Evolutionary conservation across 2,888 invertebrate genomes (phyloP).

Genomic region (Nomada ruficornis): DNA sequence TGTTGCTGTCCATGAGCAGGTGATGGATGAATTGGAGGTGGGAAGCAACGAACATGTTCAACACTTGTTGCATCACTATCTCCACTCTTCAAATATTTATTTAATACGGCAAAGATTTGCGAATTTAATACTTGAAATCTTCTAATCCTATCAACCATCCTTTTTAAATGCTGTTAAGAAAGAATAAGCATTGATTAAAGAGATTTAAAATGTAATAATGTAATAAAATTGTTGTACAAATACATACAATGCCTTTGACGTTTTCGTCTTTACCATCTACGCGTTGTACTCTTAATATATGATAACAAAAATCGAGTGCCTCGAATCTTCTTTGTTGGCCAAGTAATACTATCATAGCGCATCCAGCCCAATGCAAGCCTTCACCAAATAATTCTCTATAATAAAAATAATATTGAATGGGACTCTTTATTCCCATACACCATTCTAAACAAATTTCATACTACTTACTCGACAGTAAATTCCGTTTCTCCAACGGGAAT

Average conservation of each 20-base stretch:
- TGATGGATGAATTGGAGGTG: conserved; percentile 95
- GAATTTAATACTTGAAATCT: conserved; percentile 99
- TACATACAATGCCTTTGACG: conserved; percentile 97
- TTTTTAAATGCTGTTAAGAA: conserved; percentile 91
- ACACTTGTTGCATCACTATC: conserved; percentile 93
- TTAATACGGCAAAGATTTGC: conserved; percentile 97
- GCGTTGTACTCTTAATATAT: conserved; percentile 96
- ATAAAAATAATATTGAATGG: conserved; percentile 36
- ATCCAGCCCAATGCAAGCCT: conserved; percentile 99
- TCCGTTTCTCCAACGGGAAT: conserved; percentile 98
- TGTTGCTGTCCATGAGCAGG: conserved; percentile 87
- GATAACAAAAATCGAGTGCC: conserved; percentile 99
- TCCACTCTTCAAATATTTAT: conserved; percentile 96
- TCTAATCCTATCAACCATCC: conserved; percentile 98
- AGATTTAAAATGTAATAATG: conserved; percentile 1
- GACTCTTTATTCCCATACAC: background rate
- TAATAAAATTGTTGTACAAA: conserved; percentile 33
- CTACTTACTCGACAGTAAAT: conserved; percentile 96
- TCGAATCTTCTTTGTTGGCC: conserved; percentile 98
- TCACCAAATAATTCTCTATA: conserved; percentile 97
- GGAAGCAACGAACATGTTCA: conserved; percentile 98
- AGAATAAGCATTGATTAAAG: conserved; percentile 53
- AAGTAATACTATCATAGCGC: conserved; percentile 96
- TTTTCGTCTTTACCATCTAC: conserved; percentile 98
- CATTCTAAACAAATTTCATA: background rate